Conservation (phyloP, 2,888 invertebrate species). For the Biston betularia region DNA sequence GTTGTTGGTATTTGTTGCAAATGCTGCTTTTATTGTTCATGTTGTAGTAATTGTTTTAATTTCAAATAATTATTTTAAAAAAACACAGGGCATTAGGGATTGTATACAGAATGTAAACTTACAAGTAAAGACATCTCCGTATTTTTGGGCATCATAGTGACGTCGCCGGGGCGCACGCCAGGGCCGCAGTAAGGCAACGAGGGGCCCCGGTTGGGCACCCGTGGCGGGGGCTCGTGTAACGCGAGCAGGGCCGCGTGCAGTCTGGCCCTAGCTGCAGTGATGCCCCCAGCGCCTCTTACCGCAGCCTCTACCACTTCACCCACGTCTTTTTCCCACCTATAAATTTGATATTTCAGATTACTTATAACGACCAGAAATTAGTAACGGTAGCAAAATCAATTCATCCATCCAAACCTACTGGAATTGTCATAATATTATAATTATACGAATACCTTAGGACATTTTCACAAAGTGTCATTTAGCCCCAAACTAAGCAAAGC, state of each 20-base stretch:
- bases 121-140: constrained; percentile 83
- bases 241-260: constrained; percentile 77
- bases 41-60: constrained; percentile 13
- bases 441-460: too few species aligned
- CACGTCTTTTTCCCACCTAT: constrained; percentile 83
- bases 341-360: background rate
- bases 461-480: too few species aligned
- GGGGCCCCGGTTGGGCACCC: constrained; percentile 79
- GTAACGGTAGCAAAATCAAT: too few species aligned
- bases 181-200: constrained; percentile 87
- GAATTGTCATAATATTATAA: too few species aligned
- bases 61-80: background rate
- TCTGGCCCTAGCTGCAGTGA: constrained; percentile 73
- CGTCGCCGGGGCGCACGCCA: constrained; percentile 81
- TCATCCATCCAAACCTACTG: too few species aligned
- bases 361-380: too few species aligned
- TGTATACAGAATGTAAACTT: constrained; percentile 46
- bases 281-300: constrained; percentile 79
- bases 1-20: constrained; percentile 24
- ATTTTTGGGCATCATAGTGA: constrained; percentile 82
- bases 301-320: constrained; percentile 86
- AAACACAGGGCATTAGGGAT: too few species aligned
- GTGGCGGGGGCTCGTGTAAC: constrained; percentile 64
- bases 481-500: too few species aligned
- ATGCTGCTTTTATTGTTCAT: constrained; percentile 14